Evolutionary conservation across 2,797 vertebrate genomes (phyloP).

Genomic region (Atherinosoma microstoma): DNA sequence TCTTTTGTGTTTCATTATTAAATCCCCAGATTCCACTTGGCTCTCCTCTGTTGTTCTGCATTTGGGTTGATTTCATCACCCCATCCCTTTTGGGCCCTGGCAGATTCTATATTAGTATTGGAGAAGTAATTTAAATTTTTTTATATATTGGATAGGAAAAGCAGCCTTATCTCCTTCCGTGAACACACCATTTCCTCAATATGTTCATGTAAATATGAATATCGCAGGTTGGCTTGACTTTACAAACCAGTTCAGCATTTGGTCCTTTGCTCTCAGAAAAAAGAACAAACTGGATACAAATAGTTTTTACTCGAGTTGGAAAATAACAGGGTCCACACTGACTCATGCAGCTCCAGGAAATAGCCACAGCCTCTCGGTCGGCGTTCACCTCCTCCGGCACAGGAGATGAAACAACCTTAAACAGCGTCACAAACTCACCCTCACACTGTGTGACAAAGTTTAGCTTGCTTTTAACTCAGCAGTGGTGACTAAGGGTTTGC

Average conservation of each 20-base stretch:
- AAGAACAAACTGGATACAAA: too few relatives aligned
- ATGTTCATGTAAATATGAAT: too few relatives aligned
- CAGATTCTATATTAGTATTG: constrained; percentile 10
- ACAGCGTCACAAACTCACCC: not conserved
- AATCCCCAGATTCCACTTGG: too few relatives aligned
- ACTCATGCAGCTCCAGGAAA: constrained; percentile 11
- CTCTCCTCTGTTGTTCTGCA: too few relatives aligned
- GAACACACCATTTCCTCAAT: too few relatives aligned
- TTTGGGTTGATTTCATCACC: too few relatives aligned
- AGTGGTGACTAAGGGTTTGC: constrained; percentile 18
- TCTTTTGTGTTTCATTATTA: too few relatives aligned
- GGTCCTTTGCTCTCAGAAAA: not conserved
- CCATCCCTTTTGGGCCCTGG: too few relatives aligned
- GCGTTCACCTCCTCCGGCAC: not conserved
- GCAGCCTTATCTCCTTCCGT: too few relatives aligned
- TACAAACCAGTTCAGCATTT: not conserved
- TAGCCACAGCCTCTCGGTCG: not conserved
- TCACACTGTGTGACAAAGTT: not conserved
- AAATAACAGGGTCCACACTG: not conserved
- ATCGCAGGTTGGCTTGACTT: not conserved
- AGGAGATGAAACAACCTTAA: not conserved
- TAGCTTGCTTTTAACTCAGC: constrained; percentile 17
- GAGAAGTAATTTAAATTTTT: not conserved
- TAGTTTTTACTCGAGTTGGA: not conserved
- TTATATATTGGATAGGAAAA: not conserved